Conservation (phyloP, 2,888 invertebrate genomes). For the Chrysolina americana region DNA sequence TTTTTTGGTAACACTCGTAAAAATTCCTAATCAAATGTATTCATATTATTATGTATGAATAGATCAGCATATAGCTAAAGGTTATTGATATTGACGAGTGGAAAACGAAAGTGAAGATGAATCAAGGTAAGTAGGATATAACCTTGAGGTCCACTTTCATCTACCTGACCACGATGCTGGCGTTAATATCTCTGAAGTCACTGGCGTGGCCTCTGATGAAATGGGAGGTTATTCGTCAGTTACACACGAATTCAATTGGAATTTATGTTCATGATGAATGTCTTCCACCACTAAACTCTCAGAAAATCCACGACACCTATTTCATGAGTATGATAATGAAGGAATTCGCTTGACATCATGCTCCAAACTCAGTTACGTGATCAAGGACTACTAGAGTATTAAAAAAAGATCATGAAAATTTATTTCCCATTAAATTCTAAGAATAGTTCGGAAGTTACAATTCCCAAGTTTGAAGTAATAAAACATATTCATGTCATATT, state of each 20-base stretch:
- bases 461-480: no score
- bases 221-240: background rate
- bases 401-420: no score
- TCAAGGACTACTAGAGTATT: no score
- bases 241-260: background rate
- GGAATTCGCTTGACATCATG: no score
- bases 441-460: no score
- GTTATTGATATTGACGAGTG: slow-evolving; percentile 16
- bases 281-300: no score
- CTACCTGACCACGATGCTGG: slow-evolving; percentile 13
- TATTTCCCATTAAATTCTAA: no score
- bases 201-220: slow-evolving; percentile 4
- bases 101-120: slow-evolving; percentile 62
- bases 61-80: background rate
- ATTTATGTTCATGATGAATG: background rate
- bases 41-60: slow-evolving; percentile 1
- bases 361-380: no score
- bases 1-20: background rate
- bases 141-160: slow-evolving; percentile 57
- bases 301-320: no score
- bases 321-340: no score
- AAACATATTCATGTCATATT: no score
- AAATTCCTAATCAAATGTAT: slow-evolving; percentile 1
- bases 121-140: slow-evolving; percentile 63
- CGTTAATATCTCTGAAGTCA: slow-evolving; percentile 3